Percentiles rank a stretch among this genome's conserved stretches.
Evolutionary conservation across 2,888 invertebrate species (phyloP).

Genomic region (Torymus aiolomorphi): DNA sequence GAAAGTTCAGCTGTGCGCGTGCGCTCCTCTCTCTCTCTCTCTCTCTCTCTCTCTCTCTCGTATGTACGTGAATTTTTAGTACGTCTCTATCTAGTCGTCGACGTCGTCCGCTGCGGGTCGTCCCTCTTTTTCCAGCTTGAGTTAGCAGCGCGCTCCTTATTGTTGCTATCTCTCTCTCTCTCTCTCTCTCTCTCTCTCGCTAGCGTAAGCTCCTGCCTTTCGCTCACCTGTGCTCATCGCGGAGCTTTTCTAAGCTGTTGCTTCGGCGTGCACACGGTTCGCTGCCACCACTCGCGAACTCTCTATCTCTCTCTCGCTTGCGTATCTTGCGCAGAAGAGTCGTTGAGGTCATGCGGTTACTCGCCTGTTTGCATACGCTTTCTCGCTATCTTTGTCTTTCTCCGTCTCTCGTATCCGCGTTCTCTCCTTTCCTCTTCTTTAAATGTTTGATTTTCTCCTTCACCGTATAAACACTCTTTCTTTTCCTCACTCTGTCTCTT

Average conservation of each 20-base stretch:
- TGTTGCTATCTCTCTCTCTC: too few species aligned
- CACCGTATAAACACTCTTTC: background rate
- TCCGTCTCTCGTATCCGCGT: background rate
- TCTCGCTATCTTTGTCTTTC: background rate
- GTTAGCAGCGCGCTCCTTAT: too few species aligned
- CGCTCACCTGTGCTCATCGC: slow-evolving; percentile 46
- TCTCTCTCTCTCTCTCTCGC: too few species aligned
- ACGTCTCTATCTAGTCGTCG: slow-evolving; percentile 16
- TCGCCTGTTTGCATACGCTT: slow-evolving; percentile 13
- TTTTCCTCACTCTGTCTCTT: background rate
- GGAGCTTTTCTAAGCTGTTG: slow-evolving; percentile 49
- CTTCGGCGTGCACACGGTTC: slow-evolving; percentile 21
- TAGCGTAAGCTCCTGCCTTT: background rate
- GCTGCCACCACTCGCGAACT: background rate
- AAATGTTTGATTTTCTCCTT: slow-evolving; percentile 8
- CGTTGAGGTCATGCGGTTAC: slow-evolving; percentile 22
- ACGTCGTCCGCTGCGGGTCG: background rate
- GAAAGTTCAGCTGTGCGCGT: background rate
- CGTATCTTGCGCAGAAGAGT: background rate
- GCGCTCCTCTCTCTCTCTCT: too few species aligned
- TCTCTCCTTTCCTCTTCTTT: background rate
- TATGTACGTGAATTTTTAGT: slow-evolving; percentile 14
- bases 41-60: background rate
- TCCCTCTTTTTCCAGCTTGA: too few species aligned
- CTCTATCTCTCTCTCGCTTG: background rate